Conservation (phyloP, 2,888 invertebrate genomes). For the Hyposoter dolosus region DNA sequence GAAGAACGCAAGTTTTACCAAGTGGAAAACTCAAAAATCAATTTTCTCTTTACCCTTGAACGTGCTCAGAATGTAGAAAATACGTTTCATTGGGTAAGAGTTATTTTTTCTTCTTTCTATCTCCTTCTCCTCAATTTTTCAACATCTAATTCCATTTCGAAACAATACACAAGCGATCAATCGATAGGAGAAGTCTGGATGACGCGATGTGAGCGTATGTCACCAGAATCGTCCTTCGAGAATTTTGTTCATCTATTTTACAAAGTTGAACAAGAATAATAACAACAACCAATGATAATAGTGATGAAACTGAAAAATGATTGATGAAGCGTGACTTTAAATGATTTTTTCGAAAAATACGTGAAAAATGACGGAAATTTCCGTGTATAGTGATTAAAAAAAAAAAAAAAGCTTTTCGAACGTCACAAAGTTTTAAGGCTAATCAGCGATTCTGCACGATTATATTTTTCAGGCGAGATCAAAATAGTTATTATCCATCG, state of each 20-base stretch:
- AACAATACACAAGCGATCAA: conserved; percentile 43
- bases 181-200: conserved; percentile 56
- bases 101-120: conserved; percentile 4
- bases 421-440: not conserved
- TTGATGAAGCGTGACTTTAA: not conserved
- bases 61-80: conserved; percentile 56
- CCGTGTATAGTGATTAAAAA: not conserved
- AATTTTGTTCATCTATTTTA: not conserved
- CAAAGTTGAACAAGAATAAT: not conserved
- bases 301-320: not conserved
- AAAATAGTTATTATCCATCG: conserved; percentile 43
- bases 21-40: not conserved
- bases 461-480: conserved; percentile 34
- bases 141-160: conserved; percentile 20
- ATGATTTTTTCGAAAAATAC: not conserved
- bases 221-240: conserved; percentile 64
- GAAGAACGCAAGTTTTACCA: not conserved
- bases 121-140: not conserved
- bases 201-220: conserved; percentile 66
- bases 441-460: conserved; percentile 28
- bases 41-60: conserved; percentile 51
- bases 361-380: too few relatives aligned
- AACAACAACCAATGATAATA: not conserved
- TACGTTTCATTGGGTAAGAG: conserved; percentile 62
- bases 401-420: conserved; percentile 7